A percentile compares a stretch with the other conserved stretches of the same genome.
phyloP scores from a whole-genome alignment of 1,140 invertebrate species.

The Sminthurides bifidus region DNA sequence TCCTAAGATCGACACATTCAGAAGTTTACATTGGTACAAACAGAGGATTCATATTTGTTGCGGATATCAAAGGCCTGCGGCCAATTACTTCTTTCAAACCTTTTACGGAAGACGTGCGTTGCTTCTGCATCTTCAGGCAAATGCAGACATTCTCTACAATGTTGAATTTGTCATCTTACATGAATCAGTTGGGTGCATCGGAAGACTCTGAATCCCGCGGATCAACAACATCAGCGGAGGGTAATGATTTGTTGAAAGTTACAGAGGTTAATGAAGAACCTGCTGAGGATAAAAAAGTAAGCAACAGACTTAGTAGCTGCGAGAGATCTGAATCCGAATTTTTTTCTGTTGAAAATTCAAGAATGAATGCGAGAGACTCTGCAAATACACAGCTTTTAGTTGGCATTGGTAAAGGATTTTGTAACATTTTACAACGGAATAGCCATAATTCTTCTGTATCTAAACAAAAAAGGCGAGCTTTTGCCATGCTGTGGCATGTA shows the following conservation, averaged over 20 bases:
- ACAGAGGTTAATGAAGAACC: background rate
- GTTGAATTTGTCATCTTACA: constrained; percentile 2
- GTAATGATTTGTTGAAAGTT: constrained; percentile 1
- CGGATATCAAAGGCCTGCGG: constrained; percentile 60
- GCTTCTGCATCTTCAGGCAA: constrained; percentile 24
- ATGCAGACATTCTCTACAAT: constrained; percentile 4
- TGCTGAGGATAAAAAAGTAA: constrained; percentile 8
- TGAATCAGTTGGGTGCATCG: background rate
- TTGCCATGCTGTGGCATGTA: constrained; percentile 24
- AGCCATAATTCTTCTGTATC: constrained; percentile 7
- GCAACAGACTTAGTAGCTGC: no score
- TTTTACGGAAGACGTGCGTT: constrained; percentile 58
- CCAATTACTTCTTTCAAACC: constrained; percentile 83
- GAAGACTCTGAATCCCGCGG: background rate
- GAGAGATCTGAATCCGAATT: no score
- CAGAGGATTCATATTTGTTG: constrained; percentile 82
- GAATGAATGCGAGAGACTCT: constrained; percentile 1
- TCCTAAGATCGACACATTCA: constrained; percentile 50
- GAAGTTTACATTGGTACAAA: constrained; percentile 74
- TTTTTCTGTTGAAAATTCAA: background rate
- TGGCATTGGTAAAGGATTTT: constrained; percentile 27
- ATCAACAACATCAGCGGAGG: background rate
- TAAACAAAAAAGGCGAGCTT: constrained; percentile 22
- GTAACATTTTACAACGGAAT: constrained; percentile 25
- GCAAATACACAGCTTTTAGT: constrained; percentile 16